A percentile compares a stretch with the other conserved stretches of the same genome.
These are phyloP conservation scores for Stomorhina lunata DNA, from an alignment of 2,888 invertebrate genomes.

Conservation along the genomic window DNA sequence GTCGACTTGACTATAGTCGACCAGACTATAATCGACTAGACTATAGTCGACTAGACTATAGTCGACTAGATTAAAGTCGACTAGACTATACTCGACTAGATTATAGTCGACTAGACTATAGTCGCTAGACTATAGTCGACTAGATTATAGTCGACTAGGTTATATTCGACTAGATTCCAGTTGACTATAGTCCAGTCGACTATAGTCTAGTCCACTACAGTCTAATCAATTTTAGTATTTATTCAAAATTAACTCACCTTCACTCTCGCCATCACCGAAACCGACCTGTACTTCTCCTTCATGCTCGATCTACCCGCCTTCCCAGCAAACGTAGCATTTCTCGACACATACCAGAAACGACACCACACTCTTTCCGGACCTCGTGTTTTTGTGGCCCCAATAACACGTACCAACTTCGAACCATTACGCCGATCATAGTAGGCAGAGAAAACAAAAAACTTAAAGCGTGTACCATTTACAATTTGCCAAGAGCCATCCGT, in stretches of 20 bases:
- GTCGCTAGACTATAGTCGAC: too few relatives aligned
- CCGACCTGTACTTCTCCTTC: slow-evolving; percentile 80
- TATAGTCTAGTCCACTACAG: too few relatives aligned
- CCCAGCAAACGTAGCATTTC: slow-evolving; percentile 44
- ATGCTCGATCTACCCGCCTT: slow-evolving; percentile 43
- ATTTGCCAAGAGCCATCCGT: slow-evolving; percentile 89
- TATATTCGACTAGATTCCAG: too few relatives aligned
- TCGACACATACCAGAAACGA: slow-evolving; percentile 85
- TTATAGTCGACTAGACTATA: too few relatives aligned
- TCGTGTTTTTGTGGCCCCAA: slow-evolving; percentile 93
- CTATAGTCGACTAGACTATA: too few relatives aligned
- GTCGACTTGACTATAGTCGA: too few relatives aligned
- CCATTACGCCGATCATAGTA: slow-evolving; percentile 89
- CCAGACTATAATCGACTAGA: too few relatives aligned
- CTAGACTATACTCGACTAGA: too few relatives aligned
- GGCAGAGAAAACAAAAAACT: slow-evolving; percentile 95
- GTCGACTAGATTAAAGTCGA: too few relatives aligned
- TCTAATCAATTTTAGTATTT: too few relatives aligned
- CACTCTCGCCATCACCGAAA: slow-evolving; percentile 87
- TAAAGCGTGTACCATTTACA: slow-evolving; percentile 83
- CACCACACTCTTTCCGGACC: slow-evolving; percentile 91
- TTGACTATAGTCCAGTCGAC: too few relatives aligned
- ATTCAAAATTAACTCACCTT: slow-evolving; percentile 81
- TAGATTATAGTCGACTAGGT: too few relatives aligned
- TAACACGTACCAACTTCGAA: slow-evolving; percentile 85